Base-by-base conservation (phyloP, 1,140 invertebrate genomes). In the Drosophila watanabei region DNA sequence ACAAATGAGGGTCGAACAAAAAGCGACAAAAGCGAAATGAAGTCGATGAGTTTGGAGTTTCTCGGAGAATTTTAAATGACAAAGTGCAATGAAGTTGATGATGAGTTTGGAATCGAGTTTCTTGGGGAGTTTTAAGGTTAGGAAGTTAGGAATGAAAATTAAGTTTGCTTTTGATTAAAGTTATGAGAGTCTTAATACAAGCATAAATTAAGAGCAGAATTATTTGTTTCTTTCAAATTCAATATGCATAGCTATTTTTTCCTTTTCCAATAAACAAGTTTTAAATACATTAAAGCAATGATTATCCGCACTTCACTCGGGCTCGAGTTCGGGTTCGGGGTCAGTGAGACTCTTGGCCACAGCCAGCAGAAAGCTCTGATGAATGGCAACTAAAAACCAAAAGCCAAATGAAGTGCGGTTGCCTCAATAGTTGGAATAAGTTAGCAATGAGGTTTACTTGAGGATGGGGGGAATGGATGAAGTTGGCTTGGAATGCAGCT, bases 381-480 rank as follows among this genome's bases (percentile, higher is more conserved):
- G 46, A 56, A 54, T 68, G 49, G 39, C 41, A 70, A 69, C 57
- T 58, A 28, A 59, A 60, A 71, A 52, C 41, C 48, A 62, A 45
- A 77, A 62, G 33, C 48, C 41, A 60, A 78, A 78, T 78, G 57
- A 69, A 78, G 49, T 78, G 64, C 14, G 54, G 68, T 73, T 59
- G 46, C 64, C 54, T 73, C 46, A 51, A 61, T 61, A 43, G 54
- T 69, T 51, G 51, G 20, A 71, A 69, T 69, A 68, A 69, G 49
- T 73, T 73, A 61, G 69, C 37, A 41, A 51, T 73, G 62, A 45
- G 39, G 39, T 48, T 75, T 39, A 14, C 28, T 49, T 43, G 33
- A 18, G 20, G 8, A 16, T n/a, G 18, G 20, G 45, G n/a, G 37
- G 41, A 35, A 35, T 37, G 30, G 43, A n/a, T 30, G 45, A 35